Evolutionary conservation across 2,888 invertebrate genomes (phyloP).

Genomic region (Erannis defoliaria): DNA sequence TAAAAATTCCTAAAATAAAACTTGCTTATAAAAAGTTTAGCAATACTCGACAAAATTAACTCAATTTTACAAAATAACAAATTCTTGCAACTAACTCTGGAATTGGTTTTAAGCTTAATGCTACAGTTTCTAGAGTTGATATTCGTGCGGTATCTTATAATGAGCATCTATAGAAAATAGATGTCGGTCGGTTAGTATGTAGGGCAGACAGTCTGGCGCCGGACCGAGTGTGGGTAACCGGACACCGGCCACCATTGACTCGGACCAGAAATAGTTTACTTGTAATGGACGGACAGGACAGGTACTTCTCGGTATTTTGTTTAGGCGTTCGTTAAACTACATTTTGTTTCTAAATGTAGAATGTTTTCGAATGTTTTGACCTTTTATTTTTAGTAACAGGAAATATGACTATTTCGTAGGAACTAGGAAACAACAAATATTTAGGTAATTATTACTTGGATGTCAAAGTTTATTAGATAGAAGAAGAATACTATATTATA

Average conservation of each 20-base stretch:
- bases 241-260: slow-evolving; percentile 35
- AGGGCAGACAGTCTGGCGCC: slow-evolving; percentile 77
- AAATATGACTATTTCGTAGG: not conserved
- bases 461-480: too few species aligned
- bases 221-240: slow-evolving; percentile 56
- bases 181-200: slow-evolving; percentile 51
- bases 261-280: slow-evolving; percentile 48
- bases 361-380: not conserved
- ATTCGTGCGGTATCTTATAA: not conserved
- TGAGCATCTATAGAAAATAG: slow-evolving; percentile 6
- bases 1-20: slow-evolving; percentile 20
- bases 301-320: slow-evolving; percentile 8
- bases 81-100: not conserved
- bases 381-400: not conserved
- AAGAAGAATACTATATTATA: too few species aligned
- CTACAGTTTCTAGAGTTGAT: not conserved
- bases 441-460: too few species aligned
- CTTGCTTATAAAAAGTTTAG: slow-evolving; percentile 24
- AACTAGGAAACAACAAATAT: not conserved
- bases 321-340: not conserved
- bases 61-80: slow-evolving; percentile 34
- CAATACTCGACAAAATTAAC: slow-evolving; percentile 28
- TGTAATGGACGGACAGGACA: slow-evolving; percentile 19
- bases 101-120: not conserved
- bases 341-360: not conserved